Percentiles rank a stretch among this genome's conserved stretches.
Evolutionary conservation across 2,797 vertebrate genomes (phyloP).

Genomic region (Argya squamiceps): DNA sequence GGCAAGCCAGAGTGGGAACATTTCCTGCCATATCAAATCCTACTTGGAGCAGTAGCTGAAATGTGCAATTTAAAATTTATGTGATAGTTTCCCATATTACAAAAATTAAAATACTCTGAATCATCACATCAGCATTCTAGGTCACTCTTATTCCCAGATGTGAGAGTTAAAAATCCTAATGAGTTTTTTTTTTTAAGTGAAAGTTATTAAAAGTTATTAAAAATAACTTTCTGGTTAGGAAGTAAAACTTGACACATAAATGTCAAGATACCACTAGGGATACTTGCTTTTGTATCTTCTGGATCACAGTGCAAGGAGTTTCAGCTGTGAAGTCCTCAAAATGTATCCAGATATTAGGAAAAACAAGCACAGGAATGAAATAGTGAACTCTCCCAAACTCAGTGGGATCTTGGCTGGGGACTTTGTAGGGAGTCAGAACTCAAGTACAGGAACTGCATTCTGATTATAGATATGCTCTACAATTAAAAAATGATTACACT

Average conservation of each 20-base stretch:
- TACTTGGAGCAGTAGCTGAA: slow-evolving; percentile 17
- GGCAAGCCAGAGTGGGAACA: slow-evolving; percentile 11
- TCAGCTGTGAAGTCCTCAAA: slow-evolving; percentile 16
- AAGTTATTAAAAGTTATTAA: slow-evolving; percentile 62
- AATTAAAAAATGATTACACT: not conserved
- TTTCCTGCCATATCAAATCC: not conserved
- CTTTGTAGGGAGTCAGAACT: not conserved
- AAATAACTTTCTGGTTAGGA: slow-evolving; percentile 50
- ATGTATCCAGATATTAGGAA: not conserved
- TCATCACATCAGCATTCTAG: slow-evolving; percentile 54
- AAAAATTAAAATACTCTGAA: slow-evolving; percentile 47
- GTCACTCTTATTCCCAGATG: slow-evolving; percentile 62
- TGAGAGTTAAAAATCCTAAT: slow-evolving; percentile 51
- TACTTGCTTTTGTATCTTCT: slow-evolving; percentile 9
- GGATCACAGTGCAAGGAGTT: not conserved
- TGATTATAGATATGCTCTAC: not conserved
- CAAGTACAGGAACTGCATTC: not conserved
- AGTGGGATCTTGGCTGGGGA: not conserved
- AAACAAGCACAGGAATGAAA: not conserved
- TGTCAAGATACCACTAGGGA: slow-evolving; percentile 9
- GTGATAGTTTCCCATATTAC: not conserved
- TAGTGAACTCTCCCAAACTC: not conserved
- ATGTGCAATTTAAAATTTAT: slow-evolving; percentile 17
- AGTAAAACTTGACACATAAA: slow-evolving; percentile 34
- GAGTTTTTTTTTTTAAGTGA: not conserved